A percentile compares a stretch with the other conserved stretches of the same genome.
These are phyloP conservation scores for Ypsolopha sequella DNA, from an alignment of 2,888 invertebrate species.

Conservation along the genomic window DNA sequence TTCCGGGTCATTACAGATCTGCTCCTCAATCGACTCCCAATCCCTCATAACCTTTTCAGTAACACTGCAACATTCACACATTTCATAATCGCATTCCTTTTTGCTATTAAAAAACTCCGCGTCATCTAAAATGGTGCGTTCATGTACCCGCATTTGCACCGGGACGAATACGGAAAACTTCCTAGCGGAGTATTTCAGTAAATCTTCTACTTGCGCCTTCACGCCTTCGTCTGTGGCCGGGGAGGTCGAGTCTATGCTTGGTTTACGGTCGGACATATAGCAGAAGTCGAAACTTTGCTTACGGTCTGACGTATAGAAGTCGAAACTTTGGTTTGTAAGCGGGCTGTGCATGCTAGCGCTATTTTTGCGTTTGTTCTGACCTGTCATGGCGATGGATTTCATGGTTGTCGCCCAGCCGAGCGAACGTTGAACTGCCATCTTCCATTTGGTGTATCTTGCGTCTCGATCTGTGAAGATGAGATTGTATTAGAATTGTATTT, in stretches of 20 bases:
- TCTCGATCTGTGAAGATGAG: slow-evolving; percentile 78
- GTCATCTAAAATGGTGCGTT: slow-evolving; percentile 52
- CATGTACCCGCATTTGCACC: slow-evolving; percentile 23
- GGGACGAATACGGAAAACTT: slow-evolving; percentile 48
- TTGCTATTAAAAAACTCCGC: slow-evolving; percentile 48
- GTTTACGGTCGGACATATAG: neutral
- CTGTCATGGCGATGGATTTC: slow-evolving; percentile 83
- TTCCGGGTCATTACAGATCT: slow-evolving; percentile 62
- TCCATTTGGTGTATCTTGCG: slow-evolving; percentile 91
- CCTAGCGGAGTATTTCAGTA: slow-evolving; percentile 43
- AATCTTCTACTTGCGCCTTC: slow-evolving; percentile 24
- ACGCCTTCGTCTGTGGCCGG: neutral
- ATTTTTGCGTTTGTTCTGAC: slow-evolving; percentile 64
- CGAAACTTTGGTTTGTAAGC: no score
- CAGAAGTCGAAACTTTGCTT: no score
- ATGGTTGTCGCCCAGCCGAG: slow-evolving; percentile 89
- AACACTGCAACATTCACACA: slow-evolving; percentile 45
- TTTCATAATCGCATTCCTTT: slow-evolving; percentile 54
- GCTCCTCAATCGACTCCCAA: slow-evolving; percentile 56
- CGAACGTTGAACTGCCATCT: slow-evolving; percentile 93
- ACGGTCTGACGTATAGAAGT: no score
- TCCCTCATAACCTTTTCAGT: slow-evolving; percentile 37
- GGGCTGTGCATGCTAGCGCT: slow-evolving; percentile 21
- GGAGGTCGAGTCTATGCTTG: neutral
- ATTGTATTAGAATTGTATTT: no score